phyloP scores from a whole-genome alignment of 1,140 invertebrate species.

The Ceratosolen solmsi region DNA sequence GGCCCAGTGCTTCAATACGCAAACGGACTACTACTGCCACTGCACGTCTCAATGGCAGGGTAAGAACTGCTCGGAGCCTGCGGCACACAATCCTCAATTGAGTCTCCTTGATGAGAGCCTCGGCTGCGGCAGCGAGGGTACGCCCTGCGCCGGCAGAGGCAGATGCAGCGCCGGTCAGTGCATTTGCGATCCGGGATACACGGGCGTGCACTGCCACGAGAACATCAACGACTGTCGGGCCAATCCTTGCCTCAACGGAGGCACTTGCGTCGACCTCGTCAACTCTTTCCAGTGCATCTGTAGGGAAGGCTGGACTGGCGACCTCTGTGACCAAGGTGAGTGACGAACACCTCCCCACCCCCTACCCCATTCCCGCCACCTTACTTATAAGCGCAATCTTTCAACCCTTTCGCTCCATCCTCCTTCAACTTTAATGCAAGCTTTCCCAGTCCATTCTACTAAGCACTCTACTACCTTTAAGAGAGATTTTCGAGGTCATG shows the following conservation, averaged over 20 bases:
- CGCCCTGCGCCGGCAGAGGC: constrained; percentile 84
- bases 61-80: constrained; percentile 88
- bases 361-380: not conserved
- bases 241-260: constrained; percentile 83
- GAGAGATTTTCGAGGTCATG: too few species aligned
- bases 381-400: not conserved
- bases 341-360: constrained; percentile 38
- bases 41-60: constrained; percentile 90
- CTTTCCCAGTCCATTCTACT: too few species aligned
- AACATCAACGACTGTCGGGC: constrained; percentile 83
- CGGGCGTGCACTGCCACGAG: constrained; percentile 83
- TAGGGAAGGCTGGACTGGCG: constrained; percentile 79
- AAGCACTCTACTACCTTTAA: too few species aligned
- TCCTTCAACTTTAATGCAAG: too few species aligned
- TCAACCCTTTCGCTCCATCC: not conserved
- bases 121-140: constrained; percentile 70
- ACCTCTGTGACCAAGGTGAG: constrained; percentile 79
- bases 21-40: constrained; percentile 91
- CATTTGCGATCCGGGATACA: constrained; percentile 84
- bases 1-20: constrained; percentile 87
- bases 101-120: constrained; percentile 67
- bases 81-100: constrained; percentile 76
- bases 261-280: constrained; percentile 82
- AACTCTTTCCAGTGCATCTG: constrained; percentile 88
- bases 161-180: constrained; percentile 83